phyloP scores from a whole-genome alignment of 2,888 invertebrate genomes.

The Cryptosula pallasiana region DNA sequence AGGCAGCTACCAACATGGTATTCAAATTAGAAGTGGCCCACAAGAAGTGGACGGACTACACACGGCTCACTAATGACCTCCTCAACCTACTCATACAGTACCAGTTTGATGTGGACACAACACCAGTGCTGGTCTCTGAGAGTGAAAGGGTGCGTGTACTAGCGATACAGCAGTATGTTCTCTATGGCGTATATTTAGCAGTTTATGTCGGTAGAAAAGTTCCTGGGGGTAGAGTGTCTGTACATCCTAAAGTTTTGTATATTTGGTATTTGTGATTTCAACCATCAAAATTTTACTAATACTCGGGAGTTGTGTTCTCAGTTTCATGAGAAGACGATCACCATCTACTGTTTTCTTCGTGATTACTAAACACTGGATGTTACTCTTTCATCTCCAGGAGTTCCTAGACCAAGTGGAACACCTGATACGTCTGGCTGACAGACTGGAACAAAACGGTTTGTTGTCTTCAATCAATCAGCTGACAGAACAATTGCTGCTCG shows the following conservation, averaged over 20 bases:
- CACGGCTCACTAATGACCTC: background rate
- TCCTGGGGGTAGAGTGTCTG: no score
- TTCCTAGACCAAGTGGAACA: background rate
- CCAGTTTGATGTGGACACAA: slow-evolving; percentile 11
- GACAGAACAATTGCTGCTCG: background rate
- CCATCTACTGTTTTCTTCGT: no score
- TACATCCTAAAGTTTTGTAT: no score
- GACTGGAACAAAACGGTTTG: slow-evolving; percentile 3
- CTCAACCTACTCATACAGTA: slow-evolving; percentile 1
- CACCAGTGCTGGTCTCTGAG: background rate
- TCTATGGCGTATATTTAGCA: no score
- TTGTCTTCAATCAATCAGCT: background rate
- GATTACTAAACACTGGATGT: no score
- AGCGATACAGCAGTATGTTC: no score
- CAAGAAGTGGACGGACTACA: slow-evolving; percentile 22
- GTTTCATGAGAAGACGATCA: no score
- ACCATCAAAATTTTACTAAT: no score
- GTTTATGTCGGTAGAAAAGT: no score
- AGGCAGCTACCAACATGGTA: slow-evolving; percentile 13
- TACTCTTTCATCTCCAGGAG: no score
- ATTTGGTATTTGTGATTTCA: no score
- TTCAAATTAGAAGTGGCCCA: slow-evolving; percentile 12
- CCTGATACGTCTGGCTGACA: background rate
- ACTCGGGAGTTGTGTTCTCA: no score
- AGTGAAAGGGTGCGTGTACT: background rate